phyloP scores from a whole-genome alignment of 2,113 vertebrate species.

The Dendropsophus ebraccatus region DNA sequence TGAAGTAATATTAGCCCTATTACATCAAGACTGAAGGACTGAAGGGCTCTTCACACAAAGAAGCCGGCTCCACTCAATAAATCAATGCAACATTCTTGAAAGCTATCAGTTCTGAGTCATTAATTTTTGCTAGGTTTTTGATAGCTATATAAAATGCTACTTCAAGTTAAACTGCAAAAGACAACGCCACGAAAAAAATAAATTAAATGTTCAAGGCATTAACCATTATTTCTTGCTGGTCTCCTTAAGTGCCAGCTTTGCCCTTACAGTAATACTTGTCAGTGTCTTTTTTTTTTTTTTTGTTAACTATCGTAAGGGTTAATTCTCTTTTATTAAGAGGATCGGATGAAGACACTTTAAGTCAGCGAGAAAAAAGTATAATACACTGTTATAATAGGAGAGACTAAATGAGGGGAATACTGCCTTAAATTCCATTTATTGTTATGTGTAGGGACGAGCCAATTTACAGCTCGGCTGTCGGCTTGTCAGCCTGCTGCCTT shows the following conservation, averaged over 20 bases:
- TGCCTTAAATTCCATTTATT: no score
- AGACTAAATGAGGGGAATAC: no score
- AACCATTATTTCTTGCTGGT: constrained; percentile 42
- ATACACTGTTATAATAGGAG: no score
- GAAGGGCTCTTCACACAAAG: constrained; percentile 74
- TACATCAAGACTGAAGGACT: constrained; percentile 64
- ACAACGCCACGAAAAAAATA: constrained; percentile 59
- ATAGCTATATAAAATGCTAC: constrained; percentile 66
- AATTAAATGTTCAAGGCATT: constrained; percentile 39
- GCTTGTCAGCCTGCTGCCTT: no score
- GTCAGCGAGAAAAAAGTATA: neutral
- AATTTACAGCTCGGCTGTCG: no score
- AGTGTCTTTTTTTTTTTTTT: neutral
- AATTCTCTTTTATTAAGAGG: neutral
- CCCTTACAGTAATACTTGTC: neutral
- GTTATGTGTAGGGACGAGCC: no score
- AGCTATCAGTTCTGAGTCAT: constrained; percentile 75
- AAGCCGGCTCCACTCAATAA: constrained; percentile 75
- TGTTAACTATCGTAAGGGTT: neutral
- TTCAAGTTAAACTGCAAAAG: constrained; percentile 72
- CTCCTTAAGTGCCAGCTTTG: constrained; percentile 33
- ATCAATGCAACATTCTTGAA: constrained; percentile 74
- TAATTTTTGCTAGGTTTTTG: constrained; percentile 74
- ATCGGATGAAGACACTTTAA: neutral
- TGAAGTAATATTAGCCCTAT: constrained; percentile 78